These are phyloP conservation scores for Callospermophilus lateralis DNA, from an alignment of 2,113 vertebrate genomes.

Conservation along the genomic window DNA sequence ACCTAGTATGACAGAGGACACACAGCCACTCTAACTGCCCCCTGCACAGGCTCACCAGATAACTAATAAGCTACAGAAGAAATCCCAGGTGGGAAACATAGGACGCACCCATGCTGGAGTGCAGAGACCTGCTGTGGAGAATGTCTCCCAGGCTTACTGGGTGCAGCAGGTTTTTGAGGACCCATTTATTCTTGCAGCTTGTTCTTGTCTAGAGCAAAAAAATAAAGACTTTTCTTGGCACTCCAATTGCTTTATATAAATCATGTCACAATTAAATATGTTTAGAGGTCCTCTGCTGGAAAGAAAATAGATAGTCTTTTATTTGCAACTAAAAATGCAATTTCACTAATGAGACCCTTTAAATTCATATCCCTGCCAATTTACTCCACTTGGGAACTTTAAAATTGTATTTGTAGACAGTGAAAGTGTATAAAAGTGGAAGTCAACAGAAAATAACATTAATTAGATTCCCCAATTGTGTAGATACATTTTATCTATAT, in stretches of 20 bases:
- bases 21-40: neutral
- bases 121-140: neutral
- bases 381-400: slow-evolving; percentile 47
- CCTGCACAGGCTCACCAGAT: neutral
- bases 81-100: neutral
- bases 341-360: slow-evolving; percentile 72
- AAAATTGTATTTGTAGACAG: slow-evolving; percentile 62
- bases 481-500: slow-evolving; percentile 30
- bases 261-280: slow-evolving; percentile 57
- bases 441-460: slow-evolving; percentile 53
- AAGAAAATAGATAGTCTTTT: slow-evolving; percentile 65
- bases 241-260: slow-evolving; percentile 52
- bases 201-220: neutral
- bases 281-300: slow-evolving; percentile 54
- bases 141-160: neutral
- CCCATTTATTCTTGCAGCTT: neutral
- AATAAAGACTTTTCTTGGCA: slow-evolving; percentile 36
- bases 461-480: neutral
- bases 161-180: neutral
- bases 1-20: neutral
- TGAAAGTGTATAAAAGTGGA: slow-evolving; percentile 48
- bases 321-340: slow-evolving; percentile 70
- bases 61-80: neutral
- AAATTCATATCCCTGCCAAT: slow-evolving; percentile 68
- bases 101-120: neutral